A percentile compares a stretch with the other conserved stretches of the same genome.
These are phyloP conservation scores for Scophthalmus maximus DNA, from an alignment of 2,113 vertebrate species.

Conservation along the genomic window DNA sequence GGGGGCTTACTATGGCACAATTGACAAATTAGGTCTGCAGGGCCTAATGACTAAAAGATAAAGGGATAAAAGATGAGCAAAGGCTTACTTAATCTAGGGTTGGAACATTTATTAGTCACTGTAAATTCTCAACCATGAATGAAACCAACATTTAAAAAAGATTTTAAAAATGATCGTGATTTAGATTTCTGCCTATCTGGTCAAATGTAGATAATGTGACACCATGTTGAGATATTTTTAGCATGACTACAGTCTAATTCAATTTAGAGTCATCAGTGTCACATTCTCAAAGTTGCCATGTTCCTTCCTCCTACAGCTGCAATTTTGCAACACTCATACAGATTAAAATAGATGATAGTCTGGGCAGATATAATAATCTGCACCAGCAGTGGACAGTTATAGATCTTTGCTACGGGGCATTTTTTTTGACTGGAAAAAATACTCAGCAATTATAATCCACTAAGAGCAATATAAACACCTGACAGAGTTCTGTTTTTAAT, in stretches of 20 bases:
- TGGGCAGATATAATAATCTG: too few relatives aligned
- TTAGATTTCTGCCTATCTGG: background rate
- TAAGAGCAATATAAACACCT: too few relatives aligned
- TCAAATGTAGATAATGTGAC: background rate
- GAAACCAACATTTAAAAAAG: background rate
- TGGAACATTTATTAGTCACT: constrained; percentile 36
- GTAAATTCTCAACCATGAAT: constrained; percentile 13
- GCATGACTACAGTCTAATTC: background rate
- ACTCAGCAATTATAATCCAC: background rate
- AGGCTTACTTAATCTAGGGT: constrained; percentile 44
- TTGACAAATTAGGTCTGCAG: constrained; percentile 70
- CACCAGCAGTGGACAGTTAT: too few relatives aligned
- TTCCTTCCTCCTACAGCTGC: background rate
- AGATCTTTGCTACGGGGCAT: too few relatives aligned
- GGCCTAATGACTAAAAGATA: constrained; percentile 67
- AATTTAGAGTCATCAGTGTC: background rate
- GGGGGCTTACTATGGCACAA: constrained; percentile 59
- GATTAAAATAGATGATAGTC: constrained; percentile 9
- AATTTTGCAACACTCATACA: constrained; percentile 19
- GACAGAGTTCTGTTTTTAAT: too few relatives aligned
- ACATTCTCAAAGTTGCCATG: background rate
- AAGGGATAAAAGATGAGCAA: constrained; percentile 60
- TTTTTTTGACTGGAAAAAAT: too few relatives aligned
- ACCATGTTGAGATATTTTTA: background rate
- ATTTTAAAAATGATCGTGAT: background rate